Percentiles rank a stretch among this genome's conserved stretches.
These are phyloP conservation scores for Drosophila paramelanica DNA, from an alignment of 2,888 invertebrate species.

Conservation along the genomic window DNA sequence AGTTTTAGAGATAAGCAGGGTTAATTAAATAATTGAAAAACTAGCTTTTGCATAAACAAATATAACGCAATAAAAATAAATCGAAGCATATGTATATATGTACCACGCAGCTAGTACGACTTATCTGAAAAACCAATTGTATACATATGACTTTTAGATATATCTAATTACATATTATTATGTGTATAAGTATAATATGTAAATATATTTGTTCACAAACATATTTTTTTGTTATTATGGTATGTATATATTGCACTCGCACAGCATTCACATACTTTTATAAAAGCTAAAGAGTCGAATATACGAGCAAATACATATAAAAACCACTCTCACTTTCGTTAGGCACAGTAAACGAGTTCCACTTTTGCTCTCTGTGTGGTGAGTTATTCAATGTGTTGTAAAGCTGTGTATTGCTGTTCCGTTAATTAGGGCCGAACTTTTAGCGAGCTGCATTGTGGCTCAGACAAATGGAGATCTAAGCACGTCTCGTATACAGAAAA, in stretches of 20 bases:
- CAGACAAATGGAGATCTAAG: slow-evolving; percentile 63
- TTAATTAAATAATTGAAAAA: background rate
- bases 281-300: background rate
- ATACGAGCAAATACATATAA: slow-evolving; percentile 9
- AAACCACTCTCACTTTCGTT: slow-evolving; percentile 74
- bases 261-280: background rate
- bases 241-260: background rate
- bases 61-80: background rate
- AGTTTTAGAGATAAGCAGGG: slow-evolving; percentile 1
- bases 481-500: slow-evolving; percentile 59
- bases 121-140: background rate
- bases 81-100: background rate
- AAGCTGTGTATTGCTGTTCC: slow-evolving; percentile 59
- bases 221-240: slow-evolving; percentile 8
- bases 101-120: background rate
- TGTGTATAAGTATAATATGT: no score
- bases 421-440: slow-evolving; percentile 67
- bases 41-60: background rate
- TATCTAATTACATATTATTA: background rate
- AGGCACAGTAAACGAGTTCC: slow-evolving; percentile 67
- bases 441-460: slow-evolving; percentile 61
- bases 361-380: slow-evolving; percentile 67
- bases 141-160: background rate
- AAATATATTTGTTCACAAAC: background rate
- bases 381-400: slow-evolving; percentile 64